Evolutionary conservation across 2,888 invertebrate genomes (phyloP), one percentile per base, ranked within the genome.

Genomic region (Silvanus unidentatus): DNA sequence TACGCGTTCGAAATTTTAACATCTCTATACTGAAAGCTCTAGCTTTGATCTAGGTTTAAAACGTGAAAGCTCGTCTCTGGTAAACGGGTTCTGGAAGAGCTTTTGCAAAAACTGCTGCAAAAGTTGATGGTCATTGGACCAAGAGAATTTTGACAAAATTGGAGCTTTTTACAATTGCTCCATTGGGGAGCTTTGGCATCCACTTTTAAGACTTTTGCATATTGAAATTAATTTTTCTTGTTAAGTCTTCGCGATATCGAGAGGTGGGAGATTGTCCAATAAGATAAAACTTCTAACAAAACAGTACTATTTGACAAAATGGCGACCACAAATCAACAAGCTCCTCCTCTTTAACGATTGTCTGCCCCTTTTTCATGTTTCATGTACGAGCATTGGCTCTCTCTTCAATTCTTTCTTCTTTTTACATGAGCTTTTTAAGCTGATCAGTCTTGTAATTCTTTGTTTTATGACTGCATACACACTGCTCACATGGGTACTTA

Each of bases 231-330:
- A 22, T 22, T 3, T 22, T 22, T 22, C 4, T 22, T 22, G 22
- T 8, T 47, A 42, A 45, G 22, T 5, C 22, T 22, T 22, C 3
- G 22, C 22, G 22, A 22, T 22, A 22, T 22, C 22, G 22, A 54
- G 62, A 68, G 66, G 70, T 68, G 70, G 69, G 71, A 72, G 73
- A 72, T 72, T 62, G 60, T 66, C 73, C 73, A 73, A 73, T 73
- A 65, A 69, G 73, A 73, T 73, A 73, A 71, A 64, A 61, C 62
- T 60, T 63, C 67, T 71, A 69, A 72, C 72, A 73, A 72, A 73
- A 73, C 72, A 72, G 68, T 69, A 71, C 71, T 72, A 73, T 72
- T 72, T 73, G 73, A 73, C 73, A 73, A 73, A 73, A 73, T 73
- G 73, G 73, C 73, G 72, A 72, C 73, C 71, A 72, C 73, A 73